Percentiles rank a stretch among this genome's conserved stretches.
phyloP scores from a whole-genome alignment of 2,113 vertebrate species.

The Cyrtonyx montezumae region DNA sequence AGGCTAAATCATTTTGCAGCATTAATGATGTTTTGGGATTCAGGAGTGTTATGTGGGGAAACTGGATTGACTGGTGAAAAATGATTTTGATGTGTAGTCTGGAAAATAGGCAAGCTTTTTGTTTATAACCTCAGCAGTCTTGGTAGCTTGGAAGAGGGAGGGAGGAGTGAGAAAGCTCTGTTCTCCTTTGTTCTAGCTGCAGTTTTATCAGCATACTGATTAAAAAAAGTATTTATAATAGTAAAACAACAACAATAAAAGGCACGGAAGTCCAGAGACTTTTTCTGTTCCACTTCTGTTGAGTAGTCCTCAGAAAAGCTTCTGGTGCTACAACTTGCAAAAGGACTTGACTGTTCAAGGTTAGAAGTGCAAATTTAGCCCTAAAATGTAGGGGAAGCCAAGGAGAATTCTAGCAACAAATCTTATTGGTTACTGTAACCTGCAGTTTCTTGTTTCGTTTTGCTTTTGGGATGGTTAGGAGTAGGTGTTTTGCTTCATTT shows the following conservation, averaged over 20 bases:
- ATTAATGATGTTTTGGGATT: constrained; percentile 24
- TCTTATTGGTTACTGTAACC: not conserved
- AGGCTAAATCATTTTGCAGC: not conserved
- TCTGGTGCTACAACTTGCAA: not conserved
- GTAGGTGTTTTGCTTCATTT: not conserved
- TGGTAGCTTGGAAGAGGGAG: not conserved
- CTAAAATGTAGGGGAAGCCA: not conserved
- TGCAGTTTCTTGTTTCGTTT: not conserved
- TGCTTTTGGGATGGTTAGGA: not conserved
- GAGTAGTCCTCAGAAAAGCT: not conserved
- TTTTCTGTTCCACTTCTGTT: fast-evolving
- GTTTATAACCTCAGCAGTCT: not conserved
- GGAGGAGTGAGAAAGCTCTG: not conserved
- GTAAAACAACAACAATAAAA: not conserved
- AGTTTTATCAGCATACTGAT: not conserved
- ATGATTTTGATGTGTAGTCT: not conserved
- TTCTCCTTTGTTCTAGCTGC: not conserved
- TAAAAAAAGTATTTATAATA: not conserved
- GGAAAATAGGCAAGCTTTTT: not conserved
- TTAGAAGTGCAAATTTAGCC: not conserved
- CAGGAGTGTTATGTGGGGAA: not conserved
- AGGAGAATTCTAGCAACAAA: not conserved
- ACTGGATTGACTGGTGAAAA: constrained; percentile 40
- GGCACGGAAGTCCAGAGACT: not conserved
- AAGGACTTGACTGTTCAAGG: not conserved